Evolutionary conservation across 1,140 invertebrate genomes (phyloP).

Genomic region (Sitobion miscanthi): DNA sequence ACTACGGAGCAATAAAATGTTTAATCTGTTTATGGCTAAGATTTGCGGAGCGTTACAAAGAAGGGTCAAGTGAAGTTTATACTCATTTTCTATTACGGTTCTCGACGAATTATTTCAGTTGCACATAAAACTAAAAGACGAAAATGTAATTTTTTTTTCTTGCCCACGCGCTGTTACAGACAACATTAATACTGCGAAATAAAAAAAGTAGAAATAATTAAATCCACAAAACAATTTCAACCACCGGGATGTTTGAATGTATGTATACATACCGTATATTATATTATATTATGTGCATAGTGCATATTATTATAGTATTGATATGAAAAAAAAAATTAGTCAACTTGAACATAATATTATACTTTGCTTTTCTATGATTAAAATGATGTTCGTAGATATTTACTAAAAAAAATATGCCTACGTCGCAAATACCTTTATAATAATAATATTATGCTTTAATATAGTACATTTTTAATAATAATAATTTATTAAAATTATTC

Average conservation of each 20-base stretch:
- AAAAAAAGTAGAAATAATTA: slow-evolving; percentile 9
- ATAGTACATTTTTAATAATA: too few species aligned
- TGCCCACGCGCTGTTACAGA: not conserved
- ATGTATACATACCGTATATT: not conserved
- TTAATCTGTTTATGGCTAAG: slow-evolving; percentile 24
- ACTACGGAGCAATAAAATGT: slow-evolving; percentile 9
- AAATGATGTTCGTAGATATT: not conserved
- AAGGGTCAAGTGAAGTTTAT: not conserved
- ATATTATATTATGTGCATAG: not conserved
- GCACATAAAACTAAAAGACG: not conserved
- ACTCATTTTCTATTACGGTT: not conserved
- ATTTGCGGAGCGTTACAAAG: not conserved
- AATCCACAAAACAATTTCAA: slow-evolving; percentile 2
- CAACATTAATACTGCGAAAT: not conserved
- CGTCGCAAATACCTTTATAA: too few species aligned
- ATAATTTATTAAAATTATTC: too few species aligned
- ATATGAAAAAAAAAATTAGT: not conserved
- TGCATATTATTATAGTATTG: not conserved
- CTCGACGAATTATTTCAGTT: not conserved
- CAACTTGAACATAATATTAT: not conserved
- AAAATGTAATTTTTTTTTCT: slow-evolving; percentile 13
- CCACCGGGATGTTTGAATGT: not conserved
- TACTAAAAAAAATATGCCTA: too few species aligned
- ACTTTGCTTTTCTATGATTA: not conserved
- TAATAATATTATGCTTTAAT: too few species aligned